Percentiles rank a stretch among this genome's conserved stretches.
Conservation (phyloP, 2,797 vertebrate genomes). For the Onychomys arenicola region DNA sequence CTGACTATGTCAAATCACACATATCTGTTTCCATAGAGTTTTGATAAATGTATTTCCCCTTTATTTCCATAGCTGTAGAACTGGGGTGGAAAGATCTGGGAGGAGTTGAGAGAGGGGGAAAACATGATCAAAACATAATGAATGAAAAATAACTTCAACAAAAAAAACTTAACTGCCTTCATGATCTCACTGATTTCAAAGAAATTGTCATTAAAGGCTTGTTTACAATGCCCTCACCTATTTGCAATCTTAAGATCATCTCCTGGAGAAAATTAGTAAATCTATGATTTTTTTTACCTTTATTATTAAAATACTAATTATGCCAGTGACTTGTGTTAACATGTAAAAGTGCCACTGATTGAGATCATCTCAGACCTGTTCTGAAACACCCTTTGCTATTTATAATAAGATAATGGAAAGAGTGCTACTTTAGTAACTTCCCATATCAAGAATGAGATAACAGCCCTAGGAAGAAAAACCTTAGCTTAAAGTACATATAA, state of each 20-base stretch:
- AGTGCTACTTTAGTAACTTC: neutral
- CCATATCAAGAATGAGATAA: neutral
- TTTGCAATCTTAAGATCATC: neutral
- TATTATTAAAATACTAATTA: neutral
- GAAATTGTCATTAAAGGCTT: constrained; percentile 36
- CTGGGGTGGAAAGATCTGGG: neutral
- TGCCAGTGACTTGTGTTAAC: constrained; percentile 4
- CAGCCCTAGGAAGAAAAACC: neutral
- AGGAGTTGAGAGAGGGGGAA: neutral
- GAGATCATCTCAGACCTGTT: neutral
- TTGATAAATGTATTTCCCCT: neutral
- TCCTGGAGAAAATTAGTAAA: neutral
- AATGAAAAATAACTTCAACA: no score
- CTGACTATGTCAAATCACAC: neutral
- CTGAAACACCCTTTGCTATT: neutral
- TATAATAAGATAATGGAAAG: neutral
- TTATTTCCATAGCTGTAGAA: neutral
- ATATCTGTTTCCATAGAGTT: neutral
- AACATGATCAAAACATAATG: neutral
- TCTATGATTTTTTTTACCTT: neutral
- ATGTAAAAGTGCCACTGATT: neutral
- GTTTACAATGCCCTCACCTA: neutral
- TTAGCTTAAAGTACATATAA: neutral
- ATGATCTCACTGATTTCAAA: neutral
- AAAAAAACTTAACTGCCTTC: neutral